Evolutionary conservation across 2,888 invertebrate genomes (phyloP).

Genomic region (Eupithecia centaureata): DNA sequence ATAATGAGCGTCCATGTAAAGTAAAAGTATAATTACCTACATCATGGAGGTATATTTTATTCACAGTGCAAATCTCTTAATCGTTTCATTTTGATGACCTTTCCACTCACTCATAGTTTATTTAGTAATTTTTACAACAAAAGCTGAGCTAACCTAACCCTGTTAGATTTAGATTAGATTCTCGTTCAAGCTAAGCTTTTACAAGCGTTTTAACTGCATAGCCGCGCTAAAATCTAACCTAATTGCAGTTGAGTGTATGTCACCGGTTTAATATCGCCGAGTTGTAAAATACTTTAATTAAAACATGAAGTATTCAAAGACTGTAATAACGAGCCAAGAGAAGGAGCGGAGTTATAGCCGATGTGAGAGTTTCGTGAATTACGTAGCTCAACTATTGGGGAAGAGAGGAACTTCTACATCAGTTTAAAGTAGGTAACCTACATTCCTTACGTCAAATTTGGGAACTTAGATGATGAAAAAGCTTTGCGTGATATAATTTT

Average conservation of each 20-base stretch:
- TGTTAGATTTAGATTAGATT: background rate
- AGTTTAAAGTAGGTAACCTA: slow-evolving; percentile 17
- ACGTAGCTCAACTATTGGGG: slow-evolving; percentile 38
- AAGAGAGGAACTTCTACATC: slow-evolving; percentile 28
- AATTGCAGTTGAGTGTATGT: slow-evolving; percentile 25
- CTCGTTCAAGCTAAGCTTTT: background rate
- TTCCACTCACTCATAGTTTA: background rate
- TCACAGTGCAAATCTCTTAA: background rate
- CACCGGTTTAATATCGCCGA: slow-evolving; percentile 33
- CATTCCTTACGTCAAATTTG: no score
- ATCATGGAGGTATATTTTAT: no score
- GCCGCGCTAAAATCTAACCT: background rate
- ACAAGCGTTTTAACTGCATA: slow-evolving; percentile 2
- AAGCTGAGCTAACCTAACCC: background rate
- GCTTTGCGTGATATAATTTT: no score
- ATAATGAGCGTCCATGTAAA: no score
- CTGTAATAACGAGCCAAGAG: slow-evolving; percentile 62
- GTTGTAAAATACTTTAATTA: slow-evolving; percentile 67
- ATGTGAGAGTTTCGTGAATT: slow-evolving; percentile 47
- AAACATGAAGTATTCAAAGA: slow-evolving; percentile 71
- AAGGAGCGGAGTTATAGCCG: slow-evolving; percentile 48
- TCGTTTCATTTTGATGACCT: background rate
- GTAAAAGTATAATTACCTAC: background rate
- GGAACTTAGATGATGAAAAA: no score
- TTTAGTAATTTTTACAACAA: background rate